Base-by-base conservation (phyloP, 2,888 invertebrate species). In the Acronicta aceris region DNA sequence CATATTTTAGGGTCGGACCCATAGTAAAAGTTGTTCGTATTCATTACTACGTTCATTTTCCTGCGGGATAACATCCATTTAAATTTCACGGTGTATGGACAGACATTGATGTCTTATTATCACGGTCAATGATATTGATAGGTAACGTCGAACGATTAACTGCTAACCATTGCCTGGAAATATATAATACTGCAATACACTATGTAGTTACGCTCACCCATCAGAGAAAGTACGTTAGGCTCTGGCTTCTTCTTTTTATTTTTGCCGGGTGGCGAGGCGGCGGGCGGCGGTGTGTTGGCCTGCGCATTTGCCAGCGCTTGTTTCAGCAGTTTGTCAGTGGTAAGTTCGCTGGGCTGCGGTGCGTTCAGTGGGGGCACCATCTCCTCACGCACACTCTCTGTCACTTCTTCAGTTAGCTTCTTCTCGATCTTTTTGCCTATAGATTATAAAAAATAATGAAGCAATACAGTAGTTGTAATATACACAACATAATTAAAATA, bases 171-270 rank as follows among this genome's bases (percentile, higher is more conserved):
- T 9, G 10, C 9, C 10, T 30, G 9, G 27, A 27, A 27, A 27
- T 27, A 27, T 3, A 6, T 7, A 5, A 27, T 27, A 30, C 30
- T 9, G 7, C 7, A 30, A 30, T 30, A 27, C 7, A 7, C 2
- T 30, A 21, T 21, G 21, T 38, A n/a, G 38, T 10, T 48, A 17
- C 6, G 81, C 88, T 87, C 63, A 94, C 94, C 93, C 86, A 94
- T 92, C 25, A 93, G 88, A 8, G 93, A 78, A 7, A 92, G 85
- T 4, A 93, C 88, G 74, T 90, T 93, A 13, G 86, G 90, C 66
- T 94, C 94, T 0, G 83, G 48, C 58, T 92, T 94, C 87, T 93
- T 94, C 84, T 92, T 93, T 84, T 92, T 93, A 77, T 79, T 87
- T 82, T 92, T 93, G 49, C 78, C 79, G 2, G 89, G 85, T 0